Evolutionary conservation across 35 echinoderm and acorn worm genomes (phyloP).

Genomic region (Lytechinus pictus): DNA sequence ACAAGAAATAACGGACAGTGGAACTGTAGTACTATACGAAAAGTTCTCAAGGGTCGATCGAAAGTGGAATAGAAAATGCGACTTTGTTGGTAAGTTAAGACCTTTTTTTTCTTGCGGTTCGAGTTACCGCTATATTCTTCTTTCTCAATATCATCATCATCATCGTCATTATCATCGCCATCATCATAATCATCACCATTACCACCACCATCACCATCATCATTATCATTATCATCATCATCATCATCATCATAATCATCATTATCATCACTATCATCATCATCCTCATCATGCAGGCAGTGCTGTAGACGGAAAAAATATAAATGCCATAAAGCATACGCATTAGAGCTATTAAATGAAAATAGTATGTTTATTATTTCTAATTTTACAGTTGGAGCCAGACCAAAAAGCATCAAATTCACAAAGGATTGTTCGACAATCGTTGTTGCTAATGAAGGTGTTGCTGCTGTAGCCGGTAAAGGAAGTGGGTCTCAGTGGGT

Average conservation of each 20-base stretch:
- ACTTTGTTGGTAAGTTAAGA: not conserved
- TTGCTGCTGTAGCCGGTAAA: constrained; percentile 42
- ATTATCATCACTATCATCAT: too few relatives aligned
- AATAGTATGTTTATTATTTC: too few relatives aligned
- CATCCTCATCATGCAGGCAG: too few relatives aligned
- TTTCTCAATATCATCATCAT: not conserved
- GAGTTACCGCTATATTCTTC: not conserved
- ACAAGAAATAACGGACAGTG: not conserved
- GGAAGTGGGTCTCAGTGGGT: constrained; percentile 42
- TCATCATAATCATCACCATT: too few relatives aligned
- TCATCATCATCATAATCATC: too few relatives aligned
- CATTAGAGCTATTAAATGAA: too few relatives aligned
- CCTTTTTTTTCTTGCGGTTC: not conserved
- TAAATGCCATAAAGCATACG: too few relatives aligned
- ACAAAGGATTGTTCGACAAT: constrained; percentile 71
- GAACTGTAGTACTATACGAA: constrained; percentile 4
- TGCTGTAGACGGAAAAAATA: too few relatives aligned
- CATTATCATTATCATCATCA: too few relatives aligned
- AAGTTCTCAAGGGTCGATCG: constrained; percentile 21
- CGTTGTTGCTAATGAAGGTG: constrained; percentile 82
- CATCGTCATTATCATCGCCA: not conserved
- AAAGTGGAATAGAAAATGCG: constrained; percentile 18
- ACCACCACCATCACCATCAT: not conserved
- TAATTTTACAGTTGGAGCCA: constrained; percentile 64
- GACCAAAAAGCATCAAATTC: constrained; percentile 81